Conservation (phyloP, 2,113 vertebrate species). For the Trematocara nigrifrons region DNA sequence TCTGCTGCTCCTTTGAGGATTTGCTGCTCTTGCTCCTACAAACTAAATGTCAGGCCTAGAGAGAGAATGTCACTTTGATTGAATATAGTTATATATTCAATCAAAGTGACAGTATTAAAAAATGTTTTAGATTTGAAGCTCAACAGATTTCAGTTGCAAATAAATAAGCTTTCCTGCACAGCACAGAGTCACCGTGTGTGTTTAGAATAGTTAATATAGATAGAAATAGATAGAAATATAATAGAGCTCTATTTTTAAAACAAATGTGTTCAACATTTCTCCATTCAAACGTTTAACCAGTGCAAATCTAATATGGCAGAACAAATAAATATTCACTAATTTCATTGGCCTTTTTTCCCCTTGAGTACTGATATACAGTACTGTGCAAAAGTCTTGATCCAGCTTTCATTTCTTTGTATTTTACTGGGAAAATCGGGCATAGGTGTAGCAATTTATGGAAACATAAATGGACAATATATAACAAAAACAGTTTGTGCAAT, state of each 20-base stretch:
- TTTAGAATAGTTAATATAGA: neutral
- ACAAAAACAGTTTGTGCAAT: neutral
- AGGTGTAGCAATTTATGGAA: neutral
- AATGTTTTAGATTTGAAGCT: neutral
- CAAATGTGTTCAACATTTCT: neutral
- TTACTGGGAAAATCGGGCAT: neutral
- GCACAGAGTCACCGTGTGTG: neutral
- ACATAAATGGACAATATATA: neutral
- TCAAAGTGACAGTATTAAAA: neutral
- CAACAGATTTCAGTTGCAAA: neutral
- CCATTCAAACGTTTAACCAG: neutral
- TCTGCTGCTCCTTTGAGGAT: neutral
- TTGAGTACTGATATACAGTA: neutral
- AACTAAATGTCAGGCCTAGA: neutral
- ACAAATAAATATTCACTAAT: neutral
- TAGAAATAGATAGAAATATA: neutral
- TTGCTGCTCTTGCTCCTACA: neutral
- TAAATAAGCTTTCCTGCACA: neutral
- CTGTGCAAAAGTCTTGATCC: neutral
- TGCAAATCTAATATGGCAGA: neutral
- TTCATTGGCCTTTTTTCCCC: neutral
- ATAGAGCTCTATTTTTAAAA: neutral
- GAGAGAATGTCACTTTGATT: neutral
- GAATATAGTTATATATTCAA: neutral
- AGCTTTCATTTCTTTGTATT: neutral